These are phyloP conservation scores for Diachasmimorpha longicaudata DNA, from an alignment of 1,140 invertebrate species.

Conservation along the genomic window DNA sequence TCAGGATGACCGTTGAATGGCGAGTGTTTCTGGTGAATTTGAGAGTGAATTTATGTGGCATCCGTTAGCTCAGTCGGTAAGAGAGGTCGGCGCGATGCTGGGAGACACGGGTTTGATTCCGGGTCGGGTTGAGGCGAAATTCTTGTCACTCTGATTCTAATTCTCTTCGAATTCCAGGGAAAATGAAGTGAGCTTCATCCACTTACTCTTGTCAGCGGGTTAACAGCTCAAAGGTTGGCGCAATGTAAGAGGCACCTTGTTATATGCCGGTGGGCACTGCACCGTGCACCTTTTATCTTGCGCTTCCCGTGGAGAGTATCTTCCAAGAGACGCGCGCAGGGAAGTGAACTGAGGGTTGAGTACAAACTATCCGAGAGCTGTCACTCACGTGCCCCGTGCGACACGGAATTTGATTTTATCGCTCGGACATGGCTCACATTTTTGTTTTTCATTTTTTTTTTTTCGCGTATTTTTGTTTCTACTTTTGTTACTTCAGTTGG, in stretches of 20 bases:
- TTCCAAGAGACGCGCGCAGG: not conserved
- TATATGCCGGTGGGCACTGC: not conserved
- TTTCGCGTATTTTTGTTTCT: not conserved
- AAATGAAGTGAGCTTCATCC: not conserved
- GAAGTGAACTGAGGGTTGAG: not conserved
- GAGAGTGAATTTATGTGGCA: no score
- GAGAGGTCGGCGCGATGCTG: no score
- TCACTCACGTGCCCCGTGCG: not conserved
- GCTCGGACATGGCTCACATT: not conserved
- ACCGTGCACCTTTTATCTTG: not conserved
- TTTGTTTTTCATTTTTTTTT: not conserved
- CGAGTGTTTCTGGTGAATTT: no score
- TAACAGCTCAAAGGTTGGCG: not conserved
- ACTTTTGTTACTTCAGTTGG: not conserved
- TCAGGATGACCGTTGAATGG: no score
- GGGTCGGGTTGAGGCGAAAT: no score
- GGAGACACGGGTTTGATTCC: no score
- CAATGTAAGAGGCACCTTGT: not conserved
- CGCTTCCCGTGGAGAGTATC: not conserved
- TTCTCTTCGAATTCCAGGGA: no score
- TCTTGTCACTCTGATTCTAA: no score
- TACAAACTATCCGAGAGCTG: conserved; percentile 1
- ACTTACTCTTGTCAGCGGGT: not conserved
- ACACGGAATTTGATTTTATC: conserved; percentile 10
- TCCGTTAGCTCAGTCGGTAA: no score